Conservation (phyloP, 2,888 invertebrate species). For the Apotomis capreana region DNA sequence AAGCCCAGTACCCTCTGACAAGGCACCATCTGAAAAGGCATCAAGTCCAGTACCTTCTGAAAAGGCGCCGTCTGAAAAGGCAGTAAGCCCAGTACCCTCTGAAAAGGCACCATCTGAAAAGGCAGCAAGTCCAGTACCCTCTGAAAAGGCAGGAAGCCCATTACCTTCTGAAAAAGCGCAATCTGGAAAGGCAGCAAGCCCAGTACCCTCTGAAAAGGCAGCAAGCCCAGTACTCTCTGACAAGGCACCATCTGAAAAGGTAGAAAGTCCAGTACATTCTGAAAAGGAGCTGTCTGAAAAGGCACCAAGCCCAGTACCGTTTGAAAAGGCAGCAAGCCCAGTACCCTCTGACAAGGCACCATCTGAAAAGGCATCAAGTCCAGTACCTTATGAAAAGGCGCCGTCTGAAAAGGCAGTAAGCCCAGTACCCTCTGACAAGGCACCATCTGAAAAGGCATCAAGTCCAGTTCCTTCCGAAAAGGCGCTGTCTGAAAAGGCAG, state of each 20-base stretch:
- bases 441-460: background rate
- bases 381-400: too few species aligned
- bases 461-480: slow-evolving; percentile 37
- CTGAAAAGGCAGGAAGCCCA: too few species aligned
- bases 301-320: too few species aligned
- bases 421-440: background rate
- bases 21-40: slow-evolving; percentile 28
- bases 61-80: slow-evolving; percentile 6
- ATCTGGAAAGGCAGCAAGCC: too few species aligned
- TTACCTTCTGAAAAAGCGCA: too few species aligned
- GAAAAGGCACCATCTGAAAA: too few species aligned
- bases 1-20: background rate
- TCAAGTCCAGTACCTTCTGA: slow-evolving; percentile 10
- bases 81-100: slow-evolving; percentile 4
- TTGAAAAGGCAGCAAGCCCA: too few species aligned
- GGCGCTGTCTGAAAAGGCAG: background rate
- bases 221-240: background rate
- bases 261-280: slow-evolving; percentile 3
- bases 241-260: background rate
- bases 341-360: too few species aligned
- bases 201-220: too few species aligned
- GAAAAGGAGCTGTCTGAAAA: too few species aligned
- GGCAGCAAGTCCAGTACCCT: too few species aligned
- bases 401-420: slow-evolving; percentile 10
- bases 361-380: too few species aligned